A percentile compares a stretch with the other conserved stretches of the same genome.
phyloP scores from a whole-genome alignment of 2,113 vertebrate species.

The Zootoca vivipara region DNA sequence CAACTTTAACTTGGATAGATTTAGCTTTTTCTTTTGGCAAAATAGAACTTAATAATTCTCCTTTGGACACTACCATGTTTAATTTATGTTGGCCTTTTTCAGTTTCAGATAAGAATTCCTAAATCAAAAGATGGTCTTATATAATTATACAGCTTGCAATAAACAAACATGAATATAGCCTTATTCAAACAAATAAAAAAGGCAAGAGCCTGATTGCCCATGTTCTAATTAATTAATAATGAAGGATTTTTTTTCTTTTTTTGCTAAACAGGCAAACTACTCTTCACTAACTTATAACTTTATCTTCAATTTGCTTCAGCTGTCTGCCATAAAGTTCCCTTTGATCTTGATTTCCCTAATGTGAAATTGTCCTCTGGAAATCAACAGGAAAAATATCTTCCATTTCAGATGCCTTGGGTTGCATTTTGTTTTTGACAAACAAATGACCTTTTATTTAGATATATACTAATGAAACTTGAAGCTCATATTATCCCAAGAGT shows the following conservation, averaged over 20 bases:
- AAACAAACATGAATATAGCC: not conserved
- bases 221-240: not conserved
- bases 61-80: slow-evolving; percentile 84
- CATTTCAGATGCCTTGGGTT: not conserved
- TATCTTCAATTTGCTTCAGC: not conserved
- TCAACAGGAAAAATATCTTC: not conserved
- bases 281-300: not conserved
- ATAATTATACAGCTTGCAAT: not conserved
- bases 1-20: slow-evolving; percentile 82
- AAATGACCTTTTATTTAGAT: not conserved
- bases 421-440: not conserved
- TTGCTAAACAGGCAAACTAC: not conserved
- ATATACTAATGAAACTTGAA: not conserved
- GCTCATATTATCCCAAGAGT: not conserved
- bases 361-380: too few species aligned
- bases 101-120: slow-evolving; percentile 93
- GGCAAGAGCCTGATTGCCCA: not conserved
- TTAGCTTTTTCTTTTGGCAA: slow-evolving; percentile 86
- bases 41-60: slow-evolving; percentile 86
- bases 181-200: not conserved
- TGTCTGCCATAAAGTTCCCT: not conserved
- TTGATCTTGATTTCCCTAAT: not conserved
- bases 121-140: not conserved
- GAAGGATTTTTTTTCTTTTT: not conserved
- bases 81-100: slow-evolving; percentile 92